These are phyloP conservation scores for Bombus confusus DNA, from an alignment of 1,140 invertebrate genomes.

Conservation along the genomic window DNA sequence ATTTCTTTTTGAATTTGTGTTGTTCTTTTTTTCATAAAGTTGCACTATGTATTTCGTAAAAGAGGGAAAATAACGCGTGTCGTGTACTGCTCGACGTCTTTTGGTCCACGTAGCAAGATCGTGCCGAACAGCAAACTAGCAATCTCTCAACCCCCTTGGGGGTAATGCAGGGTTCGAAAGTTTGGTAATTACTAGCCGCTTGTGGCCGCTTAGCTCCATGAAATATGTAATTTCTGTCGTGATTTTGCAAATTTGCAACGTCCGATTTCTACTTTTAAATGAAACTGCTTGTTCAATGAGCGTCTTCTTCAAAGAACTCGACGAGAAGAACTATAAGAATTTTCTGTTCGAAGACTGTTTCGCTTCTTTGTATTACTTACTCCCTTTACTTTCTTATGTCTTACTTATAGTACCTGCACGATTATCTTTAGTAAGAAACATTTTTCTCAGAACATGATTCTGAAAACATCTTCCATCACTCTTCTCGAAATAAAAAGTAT, in stretches of 20 bases:
- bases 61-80: not conserved
- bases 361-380: not conserved
- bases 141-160: conserved; percentile 21
- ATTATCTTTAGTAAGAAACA: not conserved
- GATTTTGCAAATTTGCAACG: conserved; percentile 18
- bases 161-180: conserved; percentile 38
- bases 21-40: too few relatives aligned
- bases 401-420: not conserved
- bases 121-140: conserved; percentile 3
- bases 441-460: not conserved
- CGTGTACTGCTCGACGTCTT: conserved; percentile 5
- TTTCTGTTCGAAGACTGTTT: not conserved
- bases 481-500: too few relatives aligned
- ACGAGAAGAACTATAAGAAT: not conserved
- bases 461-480: too few relatives aligned
- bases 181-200: conserved; percentile 41
- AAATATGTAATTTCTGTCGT: conserved; percentile 28
- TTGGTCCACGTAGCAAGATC: not conserved
- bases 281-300: not conserved
- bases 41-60: not conserved
- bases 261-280: conserved; percentile 16
- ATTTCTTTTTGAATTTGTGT: not conserved
- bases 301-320: not conserved
- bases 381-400: not conserved
- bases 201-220: conserved; percentile 15